Evolutionary conservation across 2,113 vertebrate genomes (phyloP).

Genomic region (Rhinogobius similis): DNA sequence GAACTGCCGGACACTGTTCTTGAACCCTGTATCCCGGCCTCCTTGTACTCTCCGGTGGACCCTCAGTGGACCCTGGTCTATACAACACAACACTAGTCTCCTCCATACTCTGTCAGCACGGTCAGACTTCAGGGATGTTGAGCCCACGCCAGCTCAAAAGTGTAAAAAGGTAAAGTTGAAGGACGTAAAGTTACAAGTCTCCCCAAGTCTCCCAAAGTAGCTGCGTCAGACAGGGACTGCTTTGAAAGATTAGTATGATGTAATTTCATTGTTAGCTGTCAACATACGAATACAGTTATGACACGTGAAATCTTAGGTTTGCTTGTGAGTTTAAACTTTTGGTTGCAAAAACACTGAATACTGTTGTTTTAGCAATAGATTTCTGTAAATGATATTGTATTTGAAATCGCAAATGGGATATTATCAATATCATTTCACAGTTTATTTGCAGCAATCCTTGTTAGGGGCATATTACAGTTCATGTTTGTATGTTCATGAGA

Average conservation of each 20-base stretch:
- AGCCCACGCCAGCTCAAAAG: constrained; percentile 27
- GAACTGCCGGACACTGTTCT: constrained; percentile 11
- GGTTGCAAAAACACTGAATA: not conserved
- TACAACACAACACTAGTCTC: constrained; percentile 23
- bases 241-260: not conserved
- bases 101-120: constrained; percentile 20
- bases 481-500: too few species aligned
- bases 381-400: too few species aligned
- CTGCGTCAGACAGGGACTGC: constrained; percentile 2
- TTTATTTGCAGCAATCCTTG: too few species aligned
- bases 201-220: not conserved
- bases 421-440: not conserved
- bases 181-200: constrained; percentile 34
- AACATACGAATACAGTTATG: constrained; percentile 30
- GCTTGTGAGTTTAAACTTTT: not conserved
- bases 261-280: constrained; percentile 13
- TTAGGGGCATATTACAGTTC: not conserved
- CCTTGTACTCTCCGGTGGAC: constrained; percentile 25
- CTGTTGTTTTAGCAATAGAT: not conserved
- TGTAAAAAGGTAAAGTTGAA: constrained; percentile 40
- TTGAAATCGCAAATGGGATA: too few species aligned
- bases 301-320: not conserved
- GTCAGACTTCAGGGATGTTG: constrained; percentile 40
- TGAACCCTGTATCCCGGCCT: not conserved
- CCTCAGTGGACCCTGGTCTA: constrained; percentile 19